Conservation (phyloP, 2,888 invertebrate species). For the Rhyacophila evoluta region DNA sequence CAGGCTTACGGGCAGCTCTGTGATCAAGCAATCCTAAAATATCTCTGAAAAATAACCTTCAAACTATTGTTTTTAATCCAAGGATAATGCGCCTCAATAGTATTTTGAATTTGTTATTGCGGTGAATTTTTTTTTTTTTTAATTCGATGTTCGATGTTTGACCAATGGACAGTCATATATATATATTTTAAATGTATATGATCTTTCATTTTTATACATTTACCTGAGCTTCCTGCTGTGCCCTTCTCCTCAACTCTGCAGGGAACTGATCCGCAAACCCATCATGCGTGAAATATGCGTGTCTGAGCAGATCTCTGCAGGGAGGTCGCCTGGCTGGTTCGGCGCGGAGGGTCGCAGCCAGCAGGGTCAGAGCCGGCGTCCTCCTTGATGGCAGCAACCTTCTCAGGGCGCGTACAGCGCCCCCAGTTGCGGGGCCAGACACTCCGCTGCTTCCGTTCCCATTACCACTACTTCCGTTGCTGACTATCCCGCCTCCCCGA, state of each 20-base stretch:
- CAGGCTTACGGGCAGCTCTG: too few species aligned
- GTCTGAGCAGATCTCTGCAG: slow-evolving; percentile 74
- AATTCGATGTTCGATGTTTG: too few species aligned
- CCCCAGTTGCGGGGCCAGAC: slow-evolving; percentile 70
- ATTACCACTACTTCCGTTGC: slow-evolving; percentile 16
- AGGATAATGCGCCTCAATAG: too few species aligned
- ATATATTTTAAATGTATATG: too few species aligned
- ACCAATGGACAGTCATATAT: too few species aligned
- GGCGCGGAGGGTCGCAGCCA: slow-evolving; percentile 70
- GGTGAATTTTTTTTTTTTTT: too few species aligned
- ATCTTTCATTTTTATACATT: too few species aligned
- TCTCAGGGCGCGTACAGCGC: slow-evolving; percentile 60
- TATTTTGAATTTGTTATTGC: too few species aligned
- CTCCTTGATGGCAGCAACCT: slow-evolving; percentile 62
- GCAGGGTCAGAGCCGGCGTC: slow-evolving; percentile 66
- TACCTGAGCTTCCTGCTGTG: slow-evolving; percentile 73
- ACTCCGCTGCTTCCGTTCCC: slow-evolving; percentile 34
- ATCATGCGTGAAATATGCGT: slow-evolving; percentile 76
- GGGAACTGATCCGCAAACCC: slow-evolving; percentile 76
- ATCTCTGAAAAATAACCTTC: too few species aligned
- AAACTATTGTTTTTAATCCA: too few species aligned
- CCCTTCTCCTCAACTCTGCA: slow-evolving; percentile 74
- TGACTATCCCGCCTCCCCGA: slow-evolving; percentile 55
- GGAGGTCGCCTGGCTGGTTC: slow-evolving; percentile 76
- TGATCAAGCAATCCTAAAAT: too few species aligned